Conservation (phyloP, 2,113 vertebrate species). For the Tenrec ecaudatus region DNA sequence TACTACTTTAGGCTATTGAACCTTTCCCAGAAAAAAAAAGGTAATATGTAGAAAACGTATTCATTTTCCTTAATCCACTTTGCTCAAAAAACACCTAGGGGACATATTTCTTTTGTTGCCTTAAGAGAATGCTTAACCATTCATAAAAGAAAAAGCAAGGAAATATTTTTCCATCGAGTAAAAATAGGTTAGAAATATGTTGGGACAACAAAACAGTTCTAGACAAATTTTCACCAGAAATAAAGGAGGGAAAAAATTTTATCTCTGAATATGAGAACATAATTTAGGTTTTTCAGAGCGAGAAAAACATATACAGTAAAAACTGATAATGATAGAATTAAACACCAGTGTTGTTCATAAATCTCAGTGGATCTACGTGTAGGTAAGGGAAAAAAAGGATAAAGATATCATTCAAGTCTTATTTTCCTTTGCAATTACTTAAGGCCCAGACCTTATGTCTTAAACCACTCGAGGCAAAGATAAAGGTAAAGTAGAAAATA, state of each 20-base stretch:
- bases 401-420: neutral
- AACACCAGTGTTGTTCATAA: neutral
- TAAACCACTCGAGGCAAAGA: neutral
- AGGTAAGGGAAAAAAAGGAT: neutral
- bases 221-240: slow-evolving; percentile 69
- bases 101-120: neutral
- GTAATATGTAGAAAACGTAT: slow-evolving; percentile 1
- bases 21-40: neutral
- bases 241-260: slow-evolving; percentile 38
- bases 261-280: slow-evolving; percentile 16
- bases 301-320: neutral
- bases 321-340: neutral
- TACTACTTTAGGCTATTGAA: neutral
- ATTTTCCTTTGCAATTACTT: neutral
- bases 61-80: neutral
- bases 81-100: slow-evolving; percentile 13
- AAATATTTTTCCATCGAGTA: slow-evolving; percentile 66
- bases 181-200: slow-evolving; percentile 56
- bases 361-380: neutral
- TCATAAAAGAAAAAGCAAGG: slow-evolving; percentile 53
- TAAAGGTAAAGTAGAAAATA: neutral
- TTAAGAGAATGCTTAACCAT: slow-evolving; percentile 24
- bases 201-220: slow-evolving; percentile 53
- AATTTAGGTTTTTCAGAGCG: neutral
- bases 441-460: neutral